phyloP scores from a whole-genome alignment of 2,797 vertebrate species.

The Sarcoramphus papa region DNA sequence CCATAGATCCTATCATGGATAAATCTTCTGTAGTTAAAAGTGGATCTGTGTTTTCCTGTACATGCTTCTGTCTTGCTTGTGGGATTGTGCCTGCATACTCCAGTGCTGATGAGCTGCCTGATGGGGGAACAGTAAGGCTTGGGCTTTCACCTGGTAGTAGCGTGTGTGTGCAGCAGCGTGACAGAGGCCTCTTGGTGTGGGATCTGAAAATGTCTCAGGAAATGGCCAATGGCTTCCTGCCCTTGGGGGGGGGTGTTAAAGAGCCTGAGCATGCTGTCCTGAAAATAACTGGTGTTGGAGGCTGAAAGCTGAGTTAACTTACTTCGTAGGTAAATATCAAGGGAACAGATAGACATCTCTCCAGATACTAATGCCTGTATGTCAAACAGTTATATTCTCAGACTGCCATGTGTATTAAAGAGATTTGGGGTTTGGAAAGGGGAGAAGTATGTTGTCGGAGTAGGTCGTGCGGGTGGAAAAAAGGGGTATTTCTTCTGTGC shows the following conservation, averaged over 20 bases:
- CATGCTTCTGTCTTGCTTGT: rapidly evolving
- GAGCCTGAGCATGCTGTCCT: background rate
- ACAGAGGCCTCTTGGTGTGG: too few species aligned
- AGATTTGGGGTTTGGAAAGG: background rate
- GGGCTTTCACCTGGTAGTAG: background rate
- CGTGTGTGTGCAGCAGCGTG: rapidly evolving
- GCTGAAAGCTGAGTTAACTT: background rate
- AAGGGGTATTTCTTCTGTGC: rapidly evolving
- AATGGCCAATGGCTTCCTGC: rapidly evolving
- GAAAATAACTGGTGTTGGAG: background rate
- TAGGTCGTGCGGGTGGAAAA: background rate
- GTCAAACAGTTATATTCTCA: background rate
- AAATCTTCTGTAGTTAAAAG: background rate
- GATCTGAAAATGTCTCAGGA: background rate
- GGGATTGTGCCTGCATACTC: rapidly evolving
- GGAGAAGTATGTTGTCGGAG: background rate
- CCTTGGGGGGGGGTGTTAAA: background rate
- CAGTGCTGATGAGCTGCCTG: background rate
- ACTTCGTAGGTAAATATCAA: too few species aligned
- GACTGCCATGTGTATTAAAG: background rate
- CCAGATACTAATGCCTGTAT: background rate
- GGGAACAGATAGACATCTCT: background rate
- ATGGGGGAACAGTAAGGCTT: background rate
- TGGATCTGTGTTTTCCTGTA: background rate
- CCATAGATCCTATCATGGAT: background rate